These are phyloP conservation scores for Solenopsis invicta DNA, from an alignment of 1,140 invertebrate species.

Conservation along the genomic window DNA sequence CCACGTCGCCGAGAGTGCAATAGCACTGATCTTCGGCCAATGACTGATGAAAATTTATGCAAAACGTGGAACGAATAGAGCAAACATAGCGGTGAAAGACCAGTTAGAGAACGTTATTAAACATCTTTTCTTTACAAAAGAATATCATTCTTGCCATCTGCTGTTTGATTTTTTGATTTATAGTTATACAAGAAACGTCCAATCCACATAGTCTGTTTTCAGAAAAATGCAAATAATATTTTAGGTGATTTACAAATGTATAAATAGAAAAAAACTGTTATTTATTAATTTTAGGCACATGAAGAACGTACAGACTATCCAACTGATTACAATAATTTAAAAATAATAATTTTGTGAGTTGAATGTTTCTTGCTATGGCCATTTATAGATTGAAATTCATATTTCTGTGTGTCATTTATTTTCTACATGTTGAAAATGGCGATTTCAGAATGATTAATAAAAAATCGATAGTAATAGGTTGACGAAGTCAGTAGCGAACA, in stretches of 20 bases:
- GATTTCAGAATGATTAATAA: neutral
- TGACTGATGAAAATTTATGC: constrained; percentile 30
- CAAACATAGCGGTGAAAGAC: neutral
- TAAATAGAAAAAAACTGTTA: too few species aligned
- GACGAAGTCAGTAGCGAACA: neutral
- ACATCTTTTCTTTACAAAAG: neutral
- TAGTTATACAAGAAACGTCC: too few species aligned
- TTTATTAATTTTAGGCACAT: too few species aligned
- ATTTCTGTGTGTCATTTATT: neutral
- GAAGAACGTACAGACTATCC: too few species aligned
- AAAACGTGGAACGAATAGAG: neutral
- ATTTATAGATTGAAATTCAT: neutral
- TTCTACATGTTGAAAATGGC: neutral
- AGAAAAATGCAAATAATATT: too few species aligned
- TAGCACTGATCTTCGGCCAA: neutral
- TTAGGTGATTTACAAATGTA: too few species aligned
- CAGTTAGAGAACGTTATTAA: constrained; percentile 13
- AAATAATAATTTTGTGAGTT: too few species aligned
- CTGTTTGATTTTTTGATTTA: neutral
- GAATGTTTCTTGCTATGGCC: too few species aligned
- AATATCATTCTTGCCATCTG: neutral
- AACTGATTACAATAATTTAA: too few species aligned
- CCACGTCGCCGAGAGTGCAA: neutral
- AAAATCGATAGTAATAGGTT: neutral
- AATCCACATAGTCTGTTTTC: too few species aligned